Conservation (phyloP, 2,888 invertebrate species). For the Chironomus tentans region DNA sequence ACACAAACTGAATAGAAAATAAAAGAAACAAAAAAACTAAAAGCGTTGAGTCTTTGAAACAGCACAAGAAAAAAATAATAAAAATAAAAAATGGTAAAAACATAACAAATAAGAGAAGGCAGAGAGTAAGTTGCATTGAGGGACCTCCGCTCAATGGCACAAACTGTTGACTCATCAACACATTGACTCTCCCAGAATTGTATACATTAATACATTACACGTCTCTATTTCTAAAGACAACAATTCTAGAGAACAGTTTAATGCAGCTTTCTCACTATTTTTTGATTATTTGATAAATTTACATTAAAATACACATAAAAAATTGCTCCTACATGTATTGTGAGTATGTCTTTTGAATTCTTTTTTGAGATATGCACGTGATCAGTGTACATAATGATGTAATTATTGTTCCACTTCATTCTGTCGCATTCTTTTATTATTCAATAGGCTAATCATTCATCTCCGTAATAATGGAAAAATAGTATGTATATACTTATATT, state of each 20-base stretch:
- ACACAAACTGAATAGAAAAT: conserved; percentile 17
- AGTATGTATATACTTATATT: no score
- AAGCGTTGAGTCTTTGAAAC: conserved; percentile 7
- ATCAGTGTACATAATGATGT: conserved; percentile 21
- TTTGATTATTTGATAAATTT: background rate
- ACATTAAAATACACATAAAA: background rate
- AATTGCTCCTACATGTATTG: no score
- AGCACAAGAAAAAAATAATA: background rate
- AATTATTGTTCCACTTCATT: conserved; percentile 3
- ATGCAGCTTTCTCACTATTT: background rate
- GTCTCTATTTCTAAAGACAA: no score
- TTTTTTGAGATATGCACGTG: conserved; percentile 13
- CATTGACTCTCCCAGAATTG: conserved; percentile 9
- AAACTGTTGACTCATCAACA: conserved; percentile 24
- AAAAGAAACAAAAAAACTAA: background rate
- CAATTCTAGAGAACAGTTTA: no score
- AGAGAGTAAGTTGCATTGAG: background rate
- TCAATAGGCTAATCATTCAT: background rate
- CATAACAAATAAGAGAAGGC: background rate
- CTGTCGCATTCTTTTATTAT: background rate
- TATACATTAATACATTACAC: no score
- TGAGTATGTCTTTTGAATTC: background rate
- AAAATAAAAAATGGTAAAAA: background rate
- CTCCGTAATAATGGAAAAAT: no score
- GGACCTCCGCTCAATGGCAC: conserved; percentile 7